Base-by-base conservation (phyloP, 2,113 vertebrate species). In the Orcinus orca region DNA sequence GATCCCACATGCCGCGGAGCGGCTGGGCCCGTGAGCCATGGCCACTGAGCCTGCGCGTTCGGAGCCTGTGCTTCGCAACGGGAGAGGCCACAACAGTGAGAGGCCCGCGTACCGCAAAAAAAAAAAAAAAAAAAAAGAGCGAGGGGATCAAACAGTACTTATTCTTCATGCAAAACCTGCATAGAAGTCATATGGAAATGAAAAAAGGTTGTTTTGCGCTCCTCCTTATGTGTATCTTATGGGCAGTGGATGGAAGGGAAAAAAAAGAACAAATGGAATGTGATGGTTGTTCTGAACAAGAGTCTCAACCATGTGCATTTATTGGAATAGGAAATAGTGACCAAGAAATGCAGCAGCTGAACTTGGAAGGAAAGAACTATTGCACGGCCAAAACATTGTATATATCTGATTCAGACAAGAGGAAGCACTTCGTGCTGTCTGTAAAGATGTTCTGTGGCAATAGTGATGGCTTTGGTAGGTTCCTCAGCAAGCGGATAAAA, bases 331-430 rank as follows among this genome's bases (percentile, higher is more conserved):
- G 99, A 97, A 99, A 99, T 98, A 99, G 99, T n/a, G 99, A 99
- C 98, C 99, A 99, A 98, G 99, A 99, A 98, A 99, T 99, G 99
- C 99, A 99, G 92, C 99, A 99, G 97, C 99, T 99, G 95, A 99
- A 99, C 98, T 98, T 99, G 98, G 99, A 99, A 99, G 99, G 99
- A 98, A 99, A 99, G 99, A 99, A 99, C 98, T 99, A 99, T 99
- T 99, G 99, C 99, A 99, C 99, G 98, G 99, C 99, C 98, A 99
- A 99, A 99, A 99, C 99, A 84, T 99, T 99, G 99, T 99, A 99
- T 99, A 99, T 99, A 99, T 99, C 99, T 67, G 99, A 99, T 98
- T 99, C 99, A 23, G 99, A 99, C 99, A 99, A 99, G 98, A 99
- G 99, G 99, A 99, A 99, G 99, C 99, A 99, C 99, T 99, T 99